Percentiles rank a stretch among this genome's conserved stretches.
These are phyloP conservation scores for Sarcophaga subvicina DNA, from an alignment of 2,888 invertebrate genomes.

Conservation along the genomic window DNA sequence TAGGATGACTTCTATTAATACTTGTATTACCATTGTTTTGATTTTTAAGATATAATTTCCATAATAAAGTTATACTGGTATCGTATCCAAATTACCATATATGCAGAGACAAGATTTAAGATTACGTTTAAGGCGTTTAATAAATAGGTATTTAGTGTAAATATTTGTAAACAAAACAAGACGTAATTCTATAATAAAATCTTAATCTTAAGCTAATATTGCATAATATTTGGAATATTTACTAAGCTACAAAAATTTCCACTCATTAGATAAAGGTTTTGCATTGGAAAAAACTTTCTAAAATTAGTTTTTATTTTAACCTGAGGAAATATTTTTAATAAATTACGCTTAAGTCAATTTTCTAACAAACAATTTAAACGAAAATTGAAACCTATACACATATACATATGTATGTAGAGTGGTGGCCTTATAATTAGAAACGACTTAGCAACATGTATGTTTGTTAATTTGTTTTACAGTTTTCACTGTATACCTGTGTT, in stretches of 20 bases:
- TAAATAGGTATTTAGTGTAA: conserved; percentile 9
- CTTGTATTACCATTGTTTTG: conserved; percentile 15
- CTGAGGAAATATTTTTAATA: too few species aligned
- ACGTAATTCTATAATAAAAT: conserved; percentile 7
- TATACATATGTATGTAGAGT: too few species aligned
- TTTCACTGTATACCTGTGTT: too few species aligned
- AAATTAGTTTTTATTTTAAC: too few species aligned
- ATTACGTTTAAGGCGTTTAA: conserved; percentile 50
- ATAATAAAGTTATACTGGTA: conserved; percentile 18
- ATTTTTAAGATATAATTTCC: not conserved
- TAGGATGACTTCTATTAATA: conserved; percentile 5
- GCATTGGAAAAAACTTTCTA: too few species aligned
- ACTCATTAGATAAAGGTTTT: not conserved
- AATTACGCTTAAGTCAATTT: too few species aligned
- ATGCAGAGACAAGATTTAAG: conserved; percentile 49
- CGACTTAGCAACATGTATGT: too few species aligned
- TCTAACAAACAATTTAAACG: too few species aligned
- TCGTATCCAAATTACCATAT: conserved; percentile 55
- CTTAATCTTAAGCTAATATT: not conserved
- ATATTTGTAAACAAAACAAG: conserved; percentile 12
- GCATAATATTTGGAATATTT: not conserved
- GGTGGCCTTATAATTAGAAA: too few species aligned
- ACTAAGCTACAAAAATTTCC: not conserved
- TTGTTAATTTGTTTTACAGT: too few species aligned
- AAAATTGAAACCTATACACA: too few species aligned